These are phyloP conservation scores for Semotilus atromaculatus DNA, from an alignment of 2,797 vertebrate species.

Conservation along the genomic window DNA sequence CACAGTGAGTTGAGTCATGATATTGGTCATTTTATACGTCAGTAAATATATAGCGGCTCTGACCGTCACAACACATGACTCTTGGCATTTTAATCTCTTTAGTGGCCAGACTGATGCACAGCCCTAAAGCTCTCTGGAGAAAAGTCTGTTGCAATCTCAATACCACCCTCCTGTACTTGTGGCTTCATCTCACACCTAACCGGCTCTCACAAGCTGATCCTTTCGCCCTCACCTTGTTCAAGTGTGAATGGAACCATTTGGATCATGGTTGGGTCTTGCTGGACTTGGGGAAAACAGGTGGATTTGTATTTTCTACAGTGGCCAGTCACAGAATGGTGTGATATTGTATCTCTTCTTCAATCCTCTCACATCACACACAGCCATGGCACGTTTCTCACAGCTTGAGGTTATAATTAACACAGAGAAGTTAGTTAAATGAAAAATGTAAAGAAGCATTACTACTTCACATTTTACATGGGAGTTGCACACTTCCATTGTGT, in stretches of 20 bases:
- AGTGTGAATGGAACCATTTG: constrained; percentile 39
- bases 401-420: constrained; percentile 9
- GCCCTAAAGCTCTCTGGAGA: constrained; percentile 15
- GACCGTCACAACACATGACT: constrained; percentile 5
- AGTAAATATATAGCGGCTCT: constrained; percentile 23
- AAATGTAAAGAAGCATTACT: neutral
- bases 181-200: constrained; percentile 43
- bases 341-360: constrained; percentile 35
- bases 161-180: constrained; percentile 19
- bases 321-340: constrained; percentile 9
- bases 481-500: neutral
- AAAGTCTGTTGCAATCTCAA: constrained; percentile 19
- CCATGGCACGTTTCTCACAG: neutral
- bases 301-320: constrained; percentile 32
- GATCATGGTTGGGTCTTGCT: constrained; percentile 6
- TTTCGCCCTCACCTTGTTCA: constrained; percentile 33
- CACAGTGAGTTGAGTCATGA: constrained; percentile 39
- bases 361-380: neutral
- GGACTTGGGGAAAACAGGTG: constrained; percentile 22
- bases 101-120: constrained; percentile 12
- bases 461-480: neutral
- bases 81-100: constrained; percentile 45
- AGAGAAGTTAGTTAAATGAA: neutral
- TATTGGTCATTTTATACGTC: constrained; percentile 33
- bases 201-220: constrained; percentile 35